Evolutionary conservation across 2,113 vertebrate genomes (phyloP), one percentile per base, ranked within the genome.

Genomic region (Syngnathus typhle): DNA sequence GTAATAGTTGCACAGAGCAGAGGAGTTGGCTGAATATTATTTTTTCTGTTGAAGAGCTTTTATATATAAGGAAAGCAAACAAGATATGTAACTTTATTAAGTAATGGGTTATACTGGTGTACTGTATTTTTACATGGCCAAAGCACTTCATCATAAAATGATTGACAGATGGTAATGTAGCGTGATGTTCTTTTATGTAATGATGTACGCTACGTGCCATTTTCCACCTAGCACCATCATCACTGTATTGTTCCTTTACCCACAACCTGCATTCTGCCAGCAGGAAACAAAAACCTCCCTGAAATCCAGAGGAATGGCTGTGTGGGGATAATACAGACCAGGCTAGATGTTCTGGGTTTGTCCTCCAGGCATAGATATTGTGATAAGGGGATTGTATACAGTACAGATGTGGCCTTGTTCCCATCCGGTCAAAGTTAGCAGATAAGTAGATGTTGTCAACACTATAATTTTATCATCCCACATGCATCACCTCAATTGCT

Each of bases 211-310:
- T 91, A 91, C 86, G 88, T 91, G 90, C 89, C 74, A 78, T 91
- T 90, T 91, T 80, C 81, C 79, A 47, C 68, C 68, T 76, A 71
- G 73, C 82, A 71, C 56, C 83, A 62, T 77, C 71, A 82, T 81
- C 78, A 66, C 70, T 4, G 69, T 64, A 88, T 91, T 92, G 84
- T 92, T 90, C 75, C 49, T 52, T 8, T 62, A 74, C 83, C 86
- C 89, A 74, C 85, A 90, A 84, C 88, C 87, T 88, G 86, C 85
- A 89, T 89, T 85, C 72, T 70, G 77, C 79, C 64, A 64, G 60
- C 74, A 60, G 64, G 69, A 73, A 87, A 88, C 79, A 85, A 79
- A 83, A 84, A 85, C 76, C 84, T 77, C 87, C 69, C 78, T 86
- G 76, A 85, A 84, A 76, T 63, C 70, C 43, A 72, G 66, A 84